Base-by-base conservation (phyloP, 2,797 vertebrate species). In the Crenuchus spilurus region DNA sequence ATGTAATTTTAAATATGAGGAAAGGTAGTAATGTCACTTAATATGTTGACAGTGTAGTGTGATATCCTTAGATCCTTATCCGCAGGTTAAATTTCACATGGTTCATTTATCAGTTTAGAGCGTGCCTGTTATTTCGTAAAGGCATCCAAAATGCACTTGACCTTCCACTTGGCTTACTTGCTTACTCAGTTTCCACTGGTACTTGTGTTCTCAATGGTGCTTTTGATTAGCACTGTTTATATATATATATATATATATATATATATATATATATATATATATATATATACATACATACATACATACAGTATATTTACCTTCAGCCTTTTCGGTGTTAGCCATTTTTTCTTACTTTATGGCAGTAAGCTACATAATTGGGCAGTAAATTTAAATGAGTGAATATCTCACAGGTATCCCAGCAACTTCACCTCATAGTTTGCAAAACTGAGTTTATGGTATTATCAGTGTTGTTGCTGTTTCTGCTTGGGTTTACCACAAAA, bases 111-210 rank as follows among this genome's bases (percentile, higher is more conserved):
- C 14, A 55, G 10, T 55, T 31, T 33, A n/a, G n/a, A n/a, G n/a
- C n/a, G n/a, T n/a, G 9, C 18, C 2, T 22, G 10, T 13, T n/a
- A 35, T 58, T 58, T 7, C 54, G 33, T 7, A 57, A 8, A 33
- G 54, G 30, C 22, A 18, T 61, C 33, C 26, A 41, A 61, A 41
- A 61, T 61, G 5, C 35, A 16, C 58, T 39, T 61, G 35, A 61
- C 20, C n/a, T 6, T 3, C 26, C 20, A 22, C 20, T 39, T 6
- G 60, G 55, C 58, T 81, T 88, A 76, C 87, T 87, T 88, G 69
- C 69, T 74, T 84, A 74, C 77, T 76, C 78, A 68, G 79, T 82
- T 61, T 70, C 22, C 70, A 54, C 58, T 74, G 41, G 61, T 41
- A 74, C 64, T 22, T 46, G 4, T 5, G 44, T 14, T 46, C 16